Conservation (phyloP, 2,888 invertebrate genomes). For the Argyresthia goedartella region DNA sequence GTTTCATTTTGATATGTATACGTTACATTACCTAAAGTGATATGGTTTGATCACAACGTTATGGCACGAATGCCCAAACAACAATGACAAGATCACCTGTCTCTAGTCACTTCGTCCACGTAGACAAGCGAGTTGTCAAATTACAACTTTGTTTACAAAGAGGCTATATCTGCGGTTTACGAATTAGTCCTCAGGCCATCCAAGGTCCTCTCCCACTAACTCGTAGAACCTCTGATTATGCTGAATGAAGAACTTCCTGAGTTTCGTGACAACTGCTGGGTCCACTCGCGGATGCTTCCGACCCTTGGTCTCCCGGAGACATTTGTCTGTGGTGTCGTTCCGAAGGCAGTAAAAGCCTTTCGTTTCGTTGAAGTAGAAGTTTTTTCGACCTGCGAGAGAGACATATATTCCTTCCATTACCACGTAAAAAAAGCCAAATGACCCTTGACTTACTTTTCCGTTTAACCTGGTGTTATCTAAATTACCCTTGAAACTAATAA, state of each 20-base stretch:
- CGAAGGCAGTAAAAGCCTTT: slow-evolving; percentile 96
- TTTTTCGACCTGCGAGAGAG: slow-evolving; percentile 73
- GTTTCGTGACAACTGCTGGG: slow-evolving; percentile 81
- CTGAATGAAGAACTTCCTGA: slow-evolving; percentile 89
- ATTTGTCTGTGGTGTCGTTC: slow-evolving; percentile 86
- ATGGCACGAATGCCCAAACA: slow-evolving; percentile 13
- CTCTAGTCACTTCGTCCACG: too few relatives aligned
- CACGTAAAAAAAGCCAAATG: too few relatives aligned
- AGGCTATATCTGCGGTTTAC: too few relatives aligned
- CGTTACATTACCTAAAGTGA: slow-evolving; percentile 28
- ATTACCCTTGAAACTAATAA: too few relatives aligned
- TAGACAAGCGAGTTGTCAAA: too few relatives aligned
- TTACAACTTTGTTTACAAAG: too few relatives aligned
- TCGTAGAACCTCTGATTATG: slow-evolving; percentile 94
- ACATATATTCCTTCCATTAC: background rate
- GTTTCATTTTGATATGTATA: slow-evolving; percentile 39
- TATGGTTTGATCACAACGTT: slow-evolving; percentile 54
- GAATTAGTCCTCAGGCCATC: slow-evolving; percentile 89
- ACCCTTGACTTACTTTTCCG: too few relatives aligned
- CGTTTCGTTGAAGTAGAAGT: slow-evolving; percentile 97
- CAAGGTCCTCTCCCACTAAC: slow-evolving; percentile 91
- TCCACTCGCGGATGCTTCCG: slow-evolving; percentile 88
- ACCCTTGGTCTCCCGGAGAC: slow-evolving; percentile 87
- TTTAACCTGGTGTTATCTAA: too few relatives aligned
- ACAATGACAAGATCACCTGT: background rate